A percentile compares a stretch with the other conserved stretches of the same genome.
Evolutionary conservation across 2,888 invertebrate genomes (phyloP).

Genomic region (Heliconius sara): DNA sequence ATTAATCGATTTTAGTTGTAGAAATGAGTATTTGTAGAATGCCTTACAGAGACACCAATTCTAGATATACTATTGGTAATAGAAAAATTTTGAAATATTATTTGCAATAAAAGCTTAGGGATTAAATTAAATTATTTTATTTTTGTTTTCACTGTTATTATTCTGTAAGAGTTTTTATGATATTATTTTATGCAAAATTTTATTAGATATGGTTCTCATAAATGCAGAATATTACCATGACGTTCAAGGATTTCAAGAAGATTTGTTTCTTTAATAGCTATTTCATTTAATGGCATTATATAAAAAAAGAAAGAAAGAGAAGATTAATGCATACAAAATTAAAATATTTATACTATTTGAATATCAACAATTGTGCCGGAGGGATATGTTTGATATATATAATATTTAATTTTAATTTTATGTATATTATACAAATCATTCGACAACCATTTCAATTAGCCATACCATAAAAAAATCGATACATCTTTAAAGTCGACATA

Average conservation of each 20-base stretch:
- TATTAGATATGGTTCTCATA: neutral
- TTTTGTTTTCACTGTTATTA: neutral
- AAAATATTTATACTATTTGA: neutral
- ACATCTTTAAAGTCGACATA: slow-evolving; percentile 28
- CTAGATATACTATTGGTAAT: no score
- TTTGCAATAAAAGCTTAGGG: no score
- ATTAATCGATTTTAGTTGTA: neutral
- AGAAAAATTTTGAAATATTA: no score
- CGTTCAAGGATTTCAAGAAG: neutral
- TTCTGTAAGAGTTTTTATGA: neutral
- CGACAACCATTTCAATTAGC: slow-evolving; percentile 16
- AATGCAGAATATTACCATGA: neutral
- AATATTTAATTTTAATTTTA: neutral
- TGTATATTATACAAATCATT: slow-evolving; percentile 8
- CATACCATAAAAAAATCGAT: slow-evolving; percentile 30
- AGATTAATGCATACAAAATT: neutral
- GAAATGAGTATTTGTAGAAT: neutral
- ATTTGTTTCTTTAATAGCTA: neutral
- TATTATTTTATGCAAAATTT: neutral
- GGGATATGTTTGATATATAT: neutral
- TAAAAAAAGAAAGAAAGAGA: neutral
- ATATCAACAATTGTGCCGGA: neutral
- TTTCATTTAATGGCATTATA: neutral
- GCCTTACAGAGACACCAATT: neutral
- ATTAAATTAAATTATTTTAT: neutral